These are phyloP conservation scores for Eutrigla gurnardus DNA, from an alignment of 2,797 vertebrate genomes.

Conservation along the genomic window DNA sequence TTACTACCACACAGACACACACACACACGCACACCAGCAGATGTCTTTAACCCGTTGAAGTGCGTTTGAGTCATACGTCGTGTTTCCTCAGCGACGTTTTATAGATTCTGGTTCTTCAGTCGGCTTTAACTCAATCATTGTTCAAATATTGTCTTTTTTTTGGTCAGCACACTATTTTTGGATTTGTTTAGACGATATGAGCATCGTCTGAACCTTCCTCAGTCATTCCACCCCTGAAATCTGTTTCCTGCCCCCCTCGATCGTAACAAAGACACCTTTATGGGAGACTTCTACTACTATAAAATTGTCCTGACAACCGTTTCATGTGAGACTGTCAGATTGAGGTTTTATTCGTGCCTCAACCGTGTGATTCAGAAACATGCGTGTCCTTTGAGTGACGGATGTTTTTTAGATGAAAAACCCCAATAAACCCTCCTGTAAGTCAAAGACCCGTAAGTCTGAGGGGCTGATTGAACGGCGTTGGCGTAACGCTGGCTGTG, in stretches of 20 bases:
- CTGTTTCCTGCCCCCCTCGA: no score
- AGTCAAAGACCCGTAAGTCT: neutral
- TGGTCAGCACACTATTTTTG: neutral
- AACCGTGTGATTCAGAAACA: neutral
- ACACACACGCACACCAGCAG: slow-evolving; percentile 12
- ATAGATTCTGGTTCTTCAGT: neutral
- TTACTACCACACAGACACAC: slow-evolving; percentile 47
- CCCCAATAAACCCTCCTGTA: neutral
- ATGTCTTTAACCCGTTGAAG: slow-evolving; percentile 41
- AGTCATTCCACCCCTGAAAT: no score
- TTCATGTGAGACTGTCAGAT: neutral
- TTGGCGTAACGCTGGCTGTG: no score
- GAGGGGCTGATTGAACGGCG: neutral
- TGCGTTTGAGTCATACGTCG: slow-evolving; percentile 20
- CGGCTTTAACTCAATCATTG: no score
- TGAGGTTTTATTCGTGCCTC: no score
- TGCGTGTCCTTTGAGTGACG: slow-evolving; percentile 2
- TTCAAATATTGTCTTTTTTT: neutral
- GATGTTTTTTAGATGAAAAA: neutral
- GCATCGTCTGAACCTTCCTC: no score
- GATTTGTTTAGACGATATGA: no score
- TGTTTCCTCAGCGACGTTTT: slow-evolving; percentile 44
- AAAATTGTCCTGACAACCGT: neutral
- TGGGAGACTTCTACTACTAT: neutral
- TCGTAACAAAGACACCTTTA: neutral